phyloP scores from a whole-genome alignment of 2,888 invertebrate species.

The Oeneis ivallda region DNA sequence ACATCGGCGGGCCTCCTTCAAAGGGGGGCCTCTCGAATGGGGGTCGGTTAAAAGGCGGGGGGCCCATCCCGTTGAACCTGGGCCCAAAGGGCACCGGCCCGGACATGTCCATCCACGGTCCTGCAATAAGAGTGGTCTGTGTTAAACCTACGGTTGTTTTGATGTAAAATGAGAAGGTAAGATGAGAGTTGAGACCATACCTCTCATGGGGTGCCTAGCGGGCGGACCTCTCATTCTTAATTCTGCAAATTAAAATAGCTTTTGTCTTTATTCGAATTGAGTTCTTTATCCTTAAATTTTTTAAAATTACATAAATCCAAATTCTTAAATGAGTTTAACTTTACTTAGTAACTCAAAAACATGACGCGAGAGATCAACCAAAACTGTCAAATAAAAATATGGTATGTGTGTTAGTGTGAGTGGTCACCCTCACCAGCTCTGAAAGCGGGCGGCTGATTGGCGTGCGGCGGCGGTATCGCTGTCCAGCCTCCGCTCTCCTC shows the following conservation, averaged over 20 bases:
- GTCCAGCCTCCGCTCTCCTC: conserved; percentile 34
- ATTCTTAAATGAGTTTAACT: no score
- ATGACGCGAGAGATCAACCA: no score
- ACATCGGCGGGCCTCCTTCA: conserved; percentile 56
- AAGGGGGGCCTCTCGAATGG: conserved; percentile 59
- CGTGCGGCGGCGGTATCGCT: conserved; percentile 36
- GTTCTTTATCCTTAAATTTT: neutral
- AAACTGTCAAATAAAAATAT: no score
- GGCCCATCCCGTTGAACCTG: conserved; percentile 73
- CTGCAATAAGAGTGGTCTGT: conserved; percentile 50
- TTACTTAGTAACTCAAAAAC: no score
- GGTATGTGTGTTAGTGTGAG: neutral
- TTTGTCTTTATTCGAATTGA: conserved; percentile 41
- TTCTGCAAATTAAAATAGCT: conserved; percentile 67
- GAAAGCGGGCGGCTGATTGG: conserved; percentile 21
- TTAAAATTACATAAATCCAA: neutral
- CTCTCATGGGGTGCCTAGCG: conserved; percentile 63
- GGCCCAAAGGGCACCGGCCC: conserved; percentile 60
- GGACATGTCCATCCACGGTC: conserved; percentile 73
- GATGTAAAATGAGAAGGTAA: conserved; percentile 10
- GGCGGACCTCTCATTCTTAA: conserved; percentile 75
- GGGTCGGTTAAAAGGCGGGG: conserved; percentile 60
- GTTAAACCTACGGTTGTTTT: neutral
- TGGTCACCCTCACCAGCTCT: conserved; percentile 23
- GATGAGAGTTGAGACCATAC: conserved; percentile 49